phyloP scores from a whole-genome alignment of 35 echinoderm and acorn worm species.

The Apostichopus parvimensis region DNA sequence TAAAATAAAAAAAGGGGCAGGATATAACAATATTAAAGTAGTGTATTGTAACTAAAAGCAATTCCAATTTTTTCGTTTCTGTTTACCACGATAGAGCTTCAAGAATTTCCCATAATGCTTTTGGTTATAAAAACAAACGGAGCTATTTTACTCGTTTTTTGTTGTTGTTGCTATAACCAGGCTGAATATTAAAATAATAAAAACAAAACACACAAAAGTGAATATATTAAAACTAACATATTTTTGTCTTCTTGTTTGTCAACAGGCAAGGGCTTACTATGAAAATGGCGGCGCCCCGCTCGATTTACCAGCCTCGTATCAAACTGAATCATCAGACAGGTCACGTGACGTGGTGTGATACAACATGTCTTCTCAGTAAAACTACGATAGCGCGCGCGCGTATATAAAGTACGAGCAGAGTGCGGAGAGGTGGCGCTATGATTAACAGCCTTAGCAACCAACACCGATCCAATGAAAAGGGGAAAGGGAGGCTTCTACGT shows the following conservation, averaged over 20 bases:
- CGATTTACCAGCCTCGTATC: slow-evolving; percentile 29
- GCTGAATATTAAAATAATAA: no score
- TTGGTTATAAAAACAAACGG: no score
- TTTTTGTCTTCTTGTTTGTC: background rate
- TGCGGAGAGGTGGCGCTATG: background rate
- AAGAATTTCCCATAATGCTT: no score
- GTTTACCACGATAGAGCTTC: no score
- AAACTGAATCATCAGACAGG: slow-evolving; percentile 8
- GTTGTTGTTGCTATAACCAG: background rate
- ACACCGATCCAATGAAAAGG: slow-evolving; percentile 10
- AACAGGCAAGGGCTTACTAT: slow-evolving; percentile 31
- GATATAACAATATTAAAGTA: no score
- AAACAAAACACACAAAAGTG: no score
- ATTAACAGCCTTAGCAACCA: background rate
- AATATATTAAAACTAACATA: background rate
- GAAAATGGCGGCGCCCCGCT: background rate
- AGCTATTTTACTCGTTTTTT: background rate
- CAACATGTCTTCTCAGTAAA: slow-evolving; percentile 23
- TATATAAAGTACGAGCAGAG: background rate
- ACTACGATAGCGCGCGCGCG: background rate
- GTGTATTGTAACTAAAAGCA: no score
- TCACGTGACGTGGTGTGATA: slow-evolving; percentile 19
- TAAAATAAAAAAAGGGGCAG: no score
- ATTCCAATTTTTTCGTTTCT: no score
- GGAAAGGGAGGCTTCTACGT: background rate